Evolutionary conservation across 2,113 vertebrate genomes (phyloP), one percentile per base, ranked within the genome.

Genomic region (Halichoerus grypus): DNA sequence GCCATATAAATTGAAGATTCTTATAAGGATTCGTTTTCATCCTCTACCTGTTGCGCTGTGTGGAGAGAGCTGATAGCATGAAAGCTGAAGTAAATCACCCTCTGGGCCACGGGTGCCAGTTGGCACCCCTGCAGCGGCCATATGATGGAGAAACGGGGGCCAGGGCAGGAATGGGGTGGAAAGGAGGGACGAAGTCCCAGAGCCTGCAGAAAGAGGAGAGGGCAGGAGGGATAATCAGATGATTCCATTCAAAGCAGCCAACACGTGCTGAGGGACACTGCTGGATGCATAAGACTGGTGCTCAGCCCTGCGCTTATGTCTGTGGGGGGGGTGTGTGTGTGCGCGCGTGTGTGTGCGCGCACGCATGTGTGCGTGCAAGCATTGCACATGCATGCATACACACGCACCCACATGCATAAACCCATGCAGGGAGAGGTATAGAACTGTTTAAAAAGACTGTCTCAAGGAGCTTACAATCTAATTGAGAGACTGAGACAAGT

Each of bases 251-350:
- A 67, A 26, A 49, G 39, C 51, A n/a, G 8, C 39, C 42, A 4
- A 22, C 31, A 21, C 49, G 13, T 0, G 9, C 33, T 1, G 55
- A 69, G 46, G 0, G 3, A 9, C 69, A 5, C 53, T 15, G 51
- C 53, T 51, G 14, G 31, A 7, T 28, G 26, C 26, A 0, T 5
- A 9, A 5, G 33, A 46, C 51, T 19, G 1, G 21, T 1, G 4
- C 4, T 10, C 53, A 46, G 74, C 65, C 26, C 33, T 0, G 36
- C 0, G 0, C 74, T 87, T 24, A 19, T 55, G 67, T 51, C 53
- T 84, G 55, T 28, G 22, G 39, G 1, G 65, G 33, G 39, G 33
- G 39, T 12, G 19, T 7, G n/a, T 31, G 42, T n/a, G 33, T 4
- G 33, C 12, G 65, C 7, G 65, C 4, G 59, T 26, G 72, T 76